phyloP scores from a whole-genome alignment of 2,888 invertebrate species.

The Rhodophaea formosa region DNA sequence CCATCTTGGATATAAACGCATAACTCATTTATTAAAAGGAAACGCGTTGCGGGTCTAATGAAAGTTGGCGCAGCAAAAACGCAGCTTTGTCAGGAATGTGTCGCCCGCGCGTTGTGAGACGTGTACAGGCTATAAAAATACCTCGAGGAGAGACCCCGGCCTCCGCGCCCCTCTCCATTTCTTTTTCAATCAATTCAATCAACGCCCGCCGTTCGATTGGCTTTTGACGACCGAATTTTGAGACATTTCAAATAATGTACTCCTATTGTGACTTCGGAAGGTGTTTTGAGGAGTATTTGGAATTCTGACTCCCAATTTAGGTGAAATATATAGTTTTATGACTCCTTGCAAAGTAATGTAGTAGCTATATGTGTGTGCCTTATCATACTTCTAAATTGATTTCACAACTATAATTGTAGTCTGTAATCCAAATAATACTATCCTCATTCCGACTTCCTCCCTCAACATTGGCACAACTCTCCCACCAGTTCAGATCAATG shows the following conservation, averaged over 20 bases:
- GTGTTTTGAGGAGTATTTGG: conserved; percentile 5
- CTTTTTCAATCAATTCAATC: conserved; percentile 78
- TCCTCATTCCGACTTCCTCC: neutral
- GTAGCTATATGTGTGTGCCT: neutral
- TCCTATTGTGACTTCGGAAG: conserved; percentile 25
- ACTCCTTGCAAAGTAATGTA: neutral
- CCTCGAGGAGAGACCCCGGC: conserved; percentile 56
- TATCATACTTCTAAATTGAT: neutral
- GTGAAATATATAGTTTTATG: neutral
- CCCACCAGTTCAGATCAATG: neutral
- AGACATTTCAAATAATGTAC: conserved; percentile 44
- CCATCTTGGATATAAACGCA: conserved; percentile 74
- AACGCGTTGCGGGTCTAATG: conserved; percentile 73
- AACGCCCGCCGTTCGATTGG: conserved; percentile 66
- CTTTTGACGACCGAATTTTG: conserved; percentile 54
- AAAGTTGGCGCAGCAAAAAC: conserved; percentile 77
- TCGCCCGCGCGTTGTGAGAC: conserved; percentile 74
- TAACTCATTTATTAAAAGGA: conserved; percentile 78
- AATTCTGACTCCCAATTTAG: neutral
- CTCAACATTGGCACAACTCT: conserved; percentile 5
- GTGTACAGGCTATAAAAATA: conserved; percentile 78
- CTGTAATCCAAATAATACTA: neutral
- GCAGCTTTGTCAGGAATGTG: conserved; percentile 74
- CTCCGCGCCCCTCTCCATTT: conserved; percentile 60
- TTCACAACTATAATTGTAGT: neutral